Conservation (phyloP, 2,888 invertebrate genomes). For the Drosophila sordidapex region DNA sequence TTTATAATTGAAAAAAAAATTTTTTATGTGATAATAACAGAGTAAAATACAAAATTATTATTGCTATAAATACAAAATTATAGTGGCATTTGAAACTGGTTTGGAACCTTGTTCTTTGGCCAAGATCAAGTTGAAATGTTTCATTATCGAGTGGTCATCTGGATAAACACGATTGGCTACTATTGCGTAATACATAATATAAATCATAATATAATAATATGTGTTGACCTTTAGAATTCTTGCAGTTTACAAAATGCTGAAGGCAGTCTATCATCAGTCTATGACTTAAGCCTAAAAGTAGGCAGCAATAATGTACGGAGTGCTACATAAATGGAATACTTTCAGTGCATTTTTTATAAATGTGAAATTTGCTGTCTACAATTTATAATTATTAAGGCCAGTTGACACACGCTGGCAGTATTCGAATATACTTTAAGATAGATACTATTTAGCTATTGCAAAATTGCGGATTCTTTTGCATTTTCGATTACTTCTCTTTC, state of each 20-base stretch:
- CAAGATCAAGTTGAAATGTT: slow-evolving; percentile 60
- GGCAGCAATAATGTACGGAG: background rate
- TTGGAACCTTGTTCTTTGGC: slow-evolving; percentile 39
- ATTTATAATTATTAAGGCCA: too few relatives aligned
- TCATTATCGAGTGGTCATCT: slow-evolving; percentile 58
- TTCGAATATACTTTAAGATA: too few relatives aligned
- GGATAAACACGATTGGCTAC: slow-evolving; percentile 55
- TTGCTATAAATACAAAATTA: slow-evolving; percentile 4
- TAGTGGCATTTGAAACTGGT: slow-evolving; percentile 56
- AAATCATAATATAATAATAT: too few relatives aligned
- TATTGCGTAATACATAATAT: slow-evolving; percentile 53
- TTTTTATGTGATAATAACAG: slow-evolving; percentile 19
- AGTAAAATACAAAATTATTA: slow-evolving; percentile 26
- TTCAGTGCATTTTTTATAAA: background rate
- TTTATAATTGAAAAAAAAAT: slow-evolving; percentile 16
- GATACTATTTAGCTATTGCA: too few relatives aligned
- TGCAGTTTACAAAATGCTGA: slow-evolving; percentile 1
- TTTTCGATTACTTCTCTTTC: too few relatives aligned
- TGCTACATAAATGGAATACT: background rate
- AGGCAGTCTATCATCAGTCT: slow-evolving; percentile 5
- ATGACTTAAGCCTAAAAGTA: slow-evolving; percentile 1
- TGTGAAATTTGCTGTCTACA: background rate
- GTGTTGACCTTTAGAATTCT: slow-evolving; percentile 50
- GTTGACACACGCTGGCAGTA: too few relatives aligned
- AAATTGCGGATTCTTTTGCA: too few relatives aligned